Conservation (phyloP, 1,140 invertebrate species). For the Callitettix versicolor region DNA sequence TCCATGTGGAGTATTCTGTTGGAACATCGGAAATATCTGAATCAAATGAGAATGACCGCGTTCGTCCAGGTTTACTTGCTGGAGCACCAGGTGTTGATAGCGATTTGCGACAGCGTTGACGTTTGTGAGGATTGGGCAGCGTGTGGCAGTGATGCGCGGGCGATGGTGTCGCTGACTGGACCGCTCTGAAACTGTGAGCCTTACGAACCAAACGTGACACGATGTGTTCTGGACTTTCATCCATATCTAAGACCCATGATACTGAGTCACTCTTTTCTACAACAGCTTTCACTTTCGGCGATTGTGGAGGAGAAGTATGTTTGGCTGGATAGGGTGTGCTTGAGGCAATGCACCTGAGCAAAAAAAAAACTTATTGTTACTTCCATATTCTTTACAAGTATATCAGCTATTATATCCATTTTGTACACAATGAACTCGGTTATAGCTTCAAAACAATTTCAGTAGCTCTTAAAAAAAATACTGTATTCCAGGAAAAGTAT, state of each 20-base stretch:
- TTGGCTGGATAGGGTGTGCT: background rate
- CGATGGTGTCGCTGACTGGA: constrained; percentile 9
- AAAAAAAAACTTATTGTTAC: constrained; percentile 1
- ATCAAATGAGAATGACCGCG: constrained; percentile 14
- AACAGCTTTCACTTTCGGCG: constrained; percentile 55
- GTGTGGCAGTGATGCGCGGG: constrained; percentile 12
- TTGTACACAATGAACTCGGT: no score
- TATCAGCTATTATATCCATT: no score
- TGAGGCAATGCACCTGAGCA: background rate
- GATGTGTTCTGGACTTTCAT: constrained; percentile 50
- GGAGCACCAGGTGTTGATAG: background rate
- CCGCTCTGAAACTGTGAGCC: constrained; percentile 23
- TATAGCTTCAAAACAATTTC: no score
- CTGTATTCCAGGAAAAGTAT: no score
- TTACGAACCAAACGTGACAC: constrained; percentile 25
- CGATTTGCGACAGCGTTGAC: constrained; percentile 12
- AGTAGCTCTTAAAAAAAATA: no score
- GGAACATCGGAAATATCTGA: constrained; percentile 8
- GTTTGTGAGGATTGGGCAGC: constrained; percentile 10
- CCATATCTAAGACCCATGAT: constrained; percentile 70
- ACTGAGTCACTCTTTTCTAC: constrained; percentile 74
- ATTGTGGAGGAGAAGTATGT: constrained; percentile 14
- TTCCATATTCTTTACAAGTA: no score
- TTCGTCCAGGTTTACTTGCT: background rate
- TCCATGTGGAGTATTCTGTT: constrained; percentile 1